Percentiles rank a stretch among this genome's conserved stretches.
These are phyloP conservation scores for Halictus quadricinctus DNA, from an alignment of 2,888 invertebrate species.

Conservation along the genomic window DNA sequence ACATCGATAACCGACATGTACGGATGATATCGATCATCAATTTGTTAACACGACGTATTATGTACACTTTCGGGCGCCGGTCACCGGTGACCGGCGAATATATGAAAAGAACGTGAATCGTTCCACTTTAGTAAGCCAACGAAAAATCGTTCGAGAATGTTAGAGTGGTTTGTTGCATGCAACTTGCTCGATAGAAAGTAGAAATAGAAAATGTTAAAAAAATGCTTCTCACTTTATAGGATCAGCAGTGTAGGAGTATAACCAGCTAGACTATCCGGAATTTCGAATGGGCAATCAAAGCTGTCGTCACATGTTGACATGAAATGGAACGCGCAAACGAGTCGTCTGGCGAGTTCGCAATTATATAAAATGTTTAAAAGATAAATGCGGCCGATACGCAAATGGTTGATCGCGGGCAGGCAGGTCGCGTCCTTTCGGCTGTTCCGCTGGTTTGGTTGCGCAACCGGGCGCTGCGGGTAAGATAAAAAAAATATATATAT, in stretches of 20 bases:
- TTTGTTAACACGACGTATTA: too few species aligned
- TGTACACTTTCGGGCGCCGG: too few species aligned
- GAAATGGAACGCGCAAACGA: not conserved
- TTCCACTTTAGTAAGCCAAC: not conserved
- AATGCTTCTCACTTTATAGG: too few species aligned
- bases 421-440: not conserved
- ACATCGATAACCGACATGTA: too few species aligned
- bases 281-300: not conserved
- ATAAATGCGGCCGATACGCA: not conserved
- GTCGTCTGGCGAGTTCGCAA: not conserved
- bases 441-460: not conserved
- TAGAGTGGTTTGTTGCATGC: not conserved
- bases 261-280: not conserved
- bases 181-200: not conserved
- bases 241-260: not conserved
- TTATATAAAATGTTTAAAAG: not conserved
- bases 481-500: slow-evolving; percentile 1
- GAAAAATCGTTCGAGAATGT: not conserved
- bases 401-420: not conserved
- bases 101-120: not conserved
- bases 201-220: not conserved
- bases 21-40: too few species aligned
- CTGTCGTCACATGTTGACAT: too few species aligned
- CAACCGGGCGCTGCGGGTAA: not conserved
- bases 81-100: too few species aligned